Conservation (phyloP, 2,113 vertebrate genomes). For the Oxygymnocypris stewartii region DNA sequence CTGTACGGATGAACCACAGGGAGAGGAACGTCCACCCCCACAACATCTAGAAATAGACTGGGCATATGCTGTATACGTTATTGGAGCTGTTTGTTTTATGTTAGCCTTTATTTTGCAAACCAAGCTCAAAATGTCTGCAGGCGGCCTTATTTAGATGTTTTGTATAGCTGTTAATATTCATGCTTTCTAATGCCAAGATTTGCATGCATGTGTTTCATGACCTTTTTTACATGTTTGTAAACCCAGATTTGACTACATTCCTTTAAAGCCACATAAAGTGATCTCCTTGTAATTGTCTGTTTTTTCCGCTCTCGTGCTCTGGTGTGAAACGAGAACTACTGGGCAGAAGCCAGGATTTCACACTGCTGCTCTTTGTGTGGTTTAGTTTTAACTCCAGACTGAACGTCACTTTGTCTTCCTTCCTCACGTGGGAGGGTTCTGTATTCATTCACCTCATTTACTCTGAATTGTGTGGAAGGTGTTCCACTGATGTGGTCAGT, state of each 20-base stretch:
- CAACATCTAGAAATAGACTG: constrained; percentile 18
- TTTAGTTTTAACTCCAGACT: too few species aligned
- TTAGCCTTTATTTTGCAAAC: constrained; percentile 16
- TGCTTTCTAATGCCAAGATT: background rate
- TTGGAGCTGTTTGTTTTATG: background rate
- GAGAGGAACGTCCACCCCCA: background rate
- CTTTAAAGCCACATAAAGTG: background rate
- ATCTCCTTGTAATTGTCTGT: background rate
- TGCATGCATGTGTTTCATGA: background rate
- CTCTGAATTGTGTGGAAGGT: background rate
- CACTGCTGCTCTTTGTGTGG: background rate
- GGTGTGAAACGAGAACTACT: background rate
- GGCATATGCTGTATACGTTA: background rate
- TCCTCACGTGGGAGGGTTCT: background rate
- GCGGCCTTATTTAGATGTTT: background rate
- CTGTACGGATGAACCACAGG: background rate
- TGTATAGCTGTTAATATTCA: background rate
- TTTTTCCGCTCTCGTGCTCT: background rate
- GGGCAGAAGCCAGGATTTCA: background rate
- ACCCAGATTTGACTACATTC: background rate
- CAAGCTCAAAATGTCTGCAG: background rate
- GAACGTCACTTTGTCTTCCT: background rate
- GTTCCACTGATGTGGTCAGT: background rate
- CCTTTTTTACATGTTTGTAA: background rate
- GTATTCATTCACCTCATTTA: background rate